Evolutionary conservation across 2,797 vertebrate genomes (phyloP).

Genomic region (Lindbergichthys nudifrons): DNA sequence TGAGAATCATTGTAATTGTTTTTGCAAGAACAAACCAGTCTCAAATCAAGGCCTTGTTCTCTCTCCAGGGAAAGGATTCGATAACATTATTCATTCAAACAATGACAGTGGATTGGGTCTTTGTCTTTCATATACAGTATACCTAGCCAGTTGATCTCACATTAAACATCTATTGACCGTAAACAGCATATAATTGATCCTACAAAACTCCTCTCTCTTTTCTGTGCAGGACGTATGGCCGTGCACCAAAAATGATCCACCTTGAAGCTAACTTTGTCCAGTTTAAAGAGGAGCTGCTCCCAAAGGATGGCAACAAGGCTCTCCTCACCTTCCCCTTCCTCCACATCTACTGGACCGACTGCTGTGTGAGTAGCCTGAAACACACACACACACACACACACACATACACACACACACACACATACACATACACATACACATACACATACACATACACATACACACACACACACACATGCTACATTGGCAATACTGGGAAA

Average conservation of each 20-base stretch:
- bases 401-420: neutral
- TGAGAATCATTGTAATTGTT: neutral
- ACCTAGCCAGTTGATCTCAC: too few species aligned
- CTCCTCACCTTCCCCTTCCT: conserved; percentile 99
- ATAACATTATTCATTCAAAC: neutral
- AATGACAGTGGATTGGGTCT: too few species aligned
- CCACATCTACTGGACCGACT: conserved; percentile 99
- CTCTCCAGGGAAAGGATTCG: neutral
- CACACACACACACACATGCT: neutral
- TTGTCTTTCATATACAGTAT: too few species aligned
- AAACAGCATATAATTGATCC: neutral
- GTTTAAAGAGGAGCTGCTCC: conserved; percentile 98
- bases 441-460: conserved; percentile 2
- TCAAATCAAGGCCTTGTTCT: neutral
- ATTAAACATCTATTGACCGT: neutral
- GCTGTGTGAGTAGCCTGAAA: conserved; percentile 89
- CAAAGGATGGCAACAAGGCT: conserved; percentile 97
- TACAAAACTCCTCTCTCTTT: conserved; percentile 6
- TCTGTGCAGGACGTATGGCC: conserved; percentile 92
- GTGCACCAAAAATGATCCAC: conserved; percentile 99
- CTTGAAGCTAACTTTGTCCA: conserved; percentile 98
- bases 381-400: neutral
- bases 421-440: neutral
- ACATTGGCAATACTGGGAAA: conserved; percentile 2
- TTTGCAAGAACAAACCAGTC: neutral